Base-by-base conservation (phyloP, 2,113 vertebrate species). In the Craseonycteris thonglongyai region DNA sequence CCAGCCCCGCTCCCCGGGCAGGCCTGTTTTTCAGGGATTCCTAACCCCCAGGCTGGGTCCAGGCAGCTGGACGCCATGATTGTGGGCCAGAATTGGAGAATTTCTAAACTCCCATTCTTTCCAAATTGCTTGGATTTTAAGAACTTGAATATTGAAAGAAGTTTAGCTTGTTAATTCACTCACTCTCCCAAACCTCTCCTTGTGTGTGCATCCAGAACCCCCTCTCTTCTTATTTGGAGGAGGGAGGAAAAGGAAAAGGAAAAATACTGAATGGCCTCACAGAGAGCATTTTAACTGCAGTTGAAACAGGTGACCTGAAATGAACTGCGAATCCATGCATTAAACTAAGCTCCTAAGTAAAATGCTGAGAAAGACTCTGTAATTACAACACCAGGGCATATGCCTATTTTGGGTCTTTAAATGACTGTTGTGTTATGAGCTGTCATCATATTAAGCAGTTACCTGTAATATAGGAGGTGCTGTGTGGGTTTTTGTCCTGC, bases 241-340 rank as follows among this genome's bases (percentile, higher is more conserved):
- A 87, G 86, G 93, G 92, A 96, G 75, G 35, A 58, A 69, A 84
- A 88, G 45, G 65, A 65, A 33, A 94, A 88, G 96, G 96, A 97
- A 97, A 96, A 96, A 81, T 82, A 97, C 96, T 28, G 63, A 97
- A 95, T 95, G 85, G 87, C 71, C 92, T 91, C 84, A 89, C 12
- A 33, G 92, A 97, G 96, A 95, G 93, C 90, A 90, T 91, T 97
- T 49, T 75, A 92, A n/a, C 28, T 89, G 83, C 26, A 90, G 74
- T 81, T 71, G 58, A 93, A 94, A 61, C 83, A 71, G 94, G 83
- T 22, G 49, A 94, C 96, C 97, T 97, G 96, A 97, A 93, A 97
- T 97, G 95, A 96, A 97, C 97, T 84, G 96, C 90, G 47, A 88
- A 45, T 95, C 68, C 74, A 74, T 94, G 95, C 96, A 93, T 97